A percentile compares a stretch with the other conserved stretches of the same genome.
Evolutionary conservation across 2,888 invertebrate species (phyloP).

Genomic region (Willowsia nigromaculata): DNA sequence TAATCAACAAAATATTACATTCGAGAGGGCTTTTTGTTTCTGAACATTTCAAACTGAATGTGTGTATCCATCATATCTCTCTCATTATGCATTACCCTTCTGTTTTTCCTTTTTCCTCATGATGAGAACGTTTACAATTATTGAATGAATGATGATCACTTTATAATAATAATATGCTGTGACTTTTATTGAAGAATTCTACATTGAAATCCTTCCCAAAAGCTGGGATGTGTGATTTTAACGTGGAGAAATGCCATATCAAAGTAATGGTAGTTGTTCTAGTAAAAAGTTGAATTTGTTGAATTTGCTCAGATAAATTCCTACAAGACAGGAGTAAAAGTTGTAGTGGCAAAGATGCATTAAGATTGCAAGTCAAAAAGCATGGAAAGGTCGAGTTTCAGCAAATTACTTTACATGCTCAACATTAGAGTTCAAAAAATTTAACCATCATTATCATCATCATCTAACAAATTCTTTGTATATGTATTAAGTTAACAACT

Average conservation of each 20-base stretch:
- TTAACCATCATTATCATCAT: constrained; percentile 8
- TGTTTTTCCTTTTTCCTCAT: not conserved
- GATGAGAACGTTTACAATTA: not conserved
- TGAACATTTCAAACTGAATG: not conserved
- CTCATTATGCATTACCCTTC: not conserved
- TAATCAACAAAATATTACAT: not conserved
- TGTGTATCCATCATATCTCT: not conserved
- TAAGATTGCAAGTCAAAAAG: constrained; percentile 27
- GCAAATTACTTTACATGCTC: constrained; percentile 34
- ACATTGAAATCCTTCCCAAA: not conserved
- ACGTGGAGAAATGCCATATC: constrained; percentile 38
- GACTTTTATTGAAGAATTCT: not conserved
- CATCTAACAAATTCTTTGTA: constrained; percentile 36
- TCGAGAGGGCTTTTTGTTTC: not conserved
- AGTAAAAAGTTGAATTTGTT: not conserved
- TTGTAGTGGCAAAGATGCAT: constrained; percentile 40
- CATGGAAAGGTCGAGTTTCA: constrained; percentile 25
- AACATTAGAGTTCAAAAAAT: constrained; percentile 18
- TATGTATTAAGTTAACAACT: constrained; percentile 70
- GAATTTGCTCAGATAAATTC: not conserved
- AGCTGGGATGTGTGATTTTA: not conserved
- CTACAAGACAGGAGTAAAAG: not conserved
- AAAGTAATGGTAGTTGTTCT: no score
- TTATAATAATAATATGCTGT: not conserved
- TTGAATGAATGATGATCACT: no score